Evolutionary conservation across 2,797 vertebrate species (phyloP).

Genomic region (Coluber constrictor): DNA sequence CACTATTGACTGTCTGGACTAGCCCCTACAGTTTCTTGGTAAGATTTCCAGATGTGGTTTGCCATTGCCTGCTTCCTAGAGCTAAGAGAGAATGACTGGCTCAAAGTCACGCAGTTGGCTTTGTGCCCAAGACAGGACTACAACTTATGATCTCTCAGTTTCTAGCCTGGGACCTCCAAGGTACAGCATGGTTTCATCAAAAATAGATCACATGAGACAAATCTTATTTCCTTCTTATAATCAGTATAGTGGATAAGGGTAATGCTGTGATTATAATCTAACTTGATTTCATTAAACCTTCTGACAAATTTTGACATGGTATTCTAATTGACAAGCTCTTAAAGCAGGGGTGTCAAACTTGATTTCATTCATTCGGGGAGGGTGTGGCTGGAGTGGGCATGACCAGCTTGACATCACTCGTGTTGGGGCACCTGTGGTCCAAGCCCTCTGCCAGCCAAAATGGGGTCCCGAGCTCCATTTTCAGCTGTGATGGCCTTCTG

Average conservation of each 20-base stretch:
- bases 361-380: too few species aligned
- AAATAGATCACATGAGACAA: not conserved
- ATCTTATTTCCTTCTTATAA: not conserved
- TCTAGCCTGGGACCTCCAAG: not conserved
- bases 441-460: too few species aligned
- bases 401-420: too few species aligned
- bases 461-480: too few species aligned
- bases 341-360: not conserved
- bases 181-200: not conserved
- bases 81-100: not conserved
- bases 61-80: not conserved
- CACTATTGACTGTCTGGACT: not conserved
- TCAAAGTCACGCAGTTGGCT: not conserved
- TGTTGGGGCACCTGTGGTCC: too few species aligned
- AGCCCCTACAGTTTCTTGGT: not conserved
- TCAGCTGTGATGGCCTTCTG: too few species aligned
- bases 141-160: not conserved
- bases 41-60: not conserved
- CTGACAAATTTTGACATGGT: not conserved
- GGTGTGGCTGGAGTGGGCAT: too few species aligned
- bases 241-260: not conserved
- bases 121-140: not conserved
- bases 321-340: not conserved
- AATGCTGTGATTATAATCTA: not conserved
- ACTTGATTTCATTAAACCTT: not conserved